Conservation (phyloP, 2,888 invertebrate species). For the Apamea sordens region DNA sequence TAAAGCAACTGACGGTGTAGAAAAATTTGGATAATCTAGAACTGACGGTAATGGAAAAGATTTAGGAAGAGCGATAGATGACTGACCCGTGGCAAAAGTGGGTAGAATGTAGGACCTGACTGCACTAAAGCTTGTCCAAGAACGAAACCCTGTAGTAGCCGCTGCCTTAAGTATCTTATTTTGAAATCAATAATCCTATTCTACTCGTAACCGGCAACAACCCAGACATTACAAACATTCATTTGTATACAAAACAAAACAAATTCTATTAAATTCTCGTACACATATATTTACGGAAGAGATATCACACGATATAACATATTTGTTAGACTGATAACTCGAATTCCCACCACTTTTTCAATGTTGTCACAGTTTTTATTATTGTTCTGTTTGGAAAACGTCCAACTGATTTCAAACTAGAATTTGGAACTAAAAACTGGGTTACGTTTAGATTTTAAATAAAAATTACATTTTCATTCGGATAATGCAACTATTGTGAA, state of each 20-base stretch:
- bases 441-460: constrained; percentile 22
- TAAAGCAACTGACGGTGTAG: neutral
- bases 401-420: constrained; percentile 53
- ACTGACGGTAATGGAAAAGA: neutral
- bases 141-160: neutral
- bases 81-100: neutral
- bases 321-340: constrained; percentile 50
- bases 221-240: constrained; percentile 34
- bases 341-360: constrained; percentile 39
- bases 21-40: neutral
- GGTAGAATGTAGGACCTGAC: neutral
- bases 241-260: constrained; percentile 62
- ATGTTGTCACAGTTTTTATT: constrained; percentile 52
- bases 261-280: constrained; percentile 26
- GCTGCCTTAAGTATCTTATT: neutral
- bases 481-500: constrained; percentile 25
- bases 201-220: neutral
- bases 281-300: constrained; percentile 58
- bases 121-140: neutral
- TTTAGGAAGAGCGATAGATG: neutral
- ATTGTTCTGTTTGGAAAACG: constrained; percentile 51
- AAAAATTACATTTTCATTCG: constrained; percentile 4
- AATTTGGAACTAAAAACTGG: constrained; percentile 35
- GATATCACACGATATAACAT: constrained; percentile 26
- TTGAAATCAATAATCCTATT: neutral